Evolutionary conservation across 2,888 invertebrate genomes (phyloP), one percentile per base, ranked within the genome.

Genomic region (Lasius platythorax): DNA sequence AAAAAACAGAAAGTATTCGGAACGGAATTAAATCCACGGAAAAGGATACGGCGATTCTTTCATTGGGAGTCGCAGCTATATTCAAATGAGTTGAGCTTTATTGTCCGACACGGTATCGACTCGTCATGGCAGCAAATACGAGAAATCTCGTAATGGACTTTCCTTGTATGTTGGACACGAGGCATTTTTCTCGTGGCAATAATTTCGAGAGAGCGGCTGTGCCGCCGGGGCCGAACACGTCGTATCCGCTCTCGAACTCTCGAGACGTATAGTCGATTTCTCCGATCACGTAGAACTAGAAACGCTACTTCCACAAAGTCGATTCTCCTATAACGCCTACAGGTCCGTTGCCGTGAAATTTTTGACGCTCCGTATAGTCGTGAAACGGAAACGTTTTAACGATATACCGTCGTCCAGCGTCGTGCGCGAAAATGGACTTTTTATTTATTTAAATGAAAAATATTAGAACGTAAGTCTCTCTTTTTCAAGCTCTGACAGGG

Each of bases 91-190:
- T 56, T 23, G 58, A 84, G 50, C 56, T 64, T 67, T 43, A 81
- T 81, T 73, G 61, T 75, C 28, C 74, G 33, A 73, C 58, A 50
- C 8, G 50, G 37, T 74, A 68, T 64, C 46, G 81, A 73, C 61
- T 73, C 79, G 79, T 81, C 79, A 81, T 81, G 79, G 23, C 61
- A 73, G 61, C 61, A 81, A 81, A 73, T 72, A 83, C 79, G 83
- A 74, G 84, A 64, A 81, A 89, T 87, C 85, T 66, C 84, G 82
- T 91, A 90, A 90, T 90, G 90, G 90, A 89, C 82, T 91, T 91
- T 88, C 83, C 88, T 70, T 89, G 90, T 90, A 88, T 84, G 61
- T 83, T 72, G 85, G 83, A 75, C 73, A 87, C 63, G 86, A 85
- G 84, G 87, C 88, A 89, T 87, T 87, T 89, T 89, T 90, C 84